Percentiles rank a stretch among this genome's conserved stretches.
Evolutionary conservation across 1,140 invertebrate genomes (phyloP).

Genomic region (Papilio glaucus): DNA sequence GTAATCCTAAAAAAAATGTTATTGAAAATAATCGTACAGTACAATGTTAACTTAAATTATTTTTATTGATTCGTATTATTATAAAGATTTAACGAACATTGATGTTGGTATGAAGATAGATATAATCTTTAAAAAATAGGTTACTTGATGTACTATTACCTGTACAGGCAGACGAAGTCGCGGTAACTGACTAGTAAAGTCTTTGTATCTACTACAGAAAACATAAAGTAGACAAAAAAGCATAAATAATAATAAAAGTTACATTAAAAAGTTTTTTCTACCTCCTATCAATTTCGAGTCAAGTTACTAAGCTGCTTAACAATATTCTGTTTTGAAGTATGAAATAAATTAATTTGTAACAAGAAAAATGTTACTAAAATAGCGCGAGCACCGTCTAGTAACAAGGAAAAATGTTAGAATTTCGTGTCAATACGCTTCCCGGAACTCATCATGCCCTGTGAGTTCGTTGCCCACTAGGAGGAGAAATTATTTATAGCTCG

Average conservation of each 20-base stretch:
- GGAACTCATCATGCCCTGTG: background rate
- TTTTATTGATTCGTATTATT: no score
- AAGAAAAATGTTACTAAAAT: background rate
- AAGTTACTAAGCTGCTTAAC: background rate
- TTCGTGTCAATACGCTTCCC: conserved; percentile 17
- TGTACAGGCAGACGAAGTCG: no score
- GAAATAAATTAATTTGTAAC: conserved; percentile 1
- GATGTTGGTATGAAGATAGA: no score
- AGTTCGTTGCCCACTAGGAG: conserved; percentile 4
- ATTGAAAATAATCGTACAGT: no score
- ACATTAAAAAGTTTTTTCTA: no score
- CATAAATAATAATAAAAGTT: background rate
- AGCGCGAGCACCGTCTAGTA: background rate
- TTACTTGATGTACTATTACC: no score
- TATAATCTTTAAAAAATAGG: no score
- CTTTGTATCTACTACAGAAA: no score
- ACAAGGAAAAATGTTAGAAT: conserved; percentile 12
- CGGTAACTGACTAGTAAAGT: no score
- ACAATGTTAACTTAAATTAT: no score
- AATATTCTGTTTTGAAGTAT: background rate
- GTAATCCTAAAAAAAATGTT: no score
- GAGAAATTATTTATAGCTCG: conserved; percentile 32
- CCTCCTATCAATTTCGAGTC: background rate
- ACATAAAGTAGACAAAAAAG: background rate
- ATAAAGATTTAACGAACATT: no score